These are phyloP conservation scores for Dexiosoma caninum DNA, from an alignment of 2,888 invertebrate genomes.

Conservation along the genomic window DNA sequence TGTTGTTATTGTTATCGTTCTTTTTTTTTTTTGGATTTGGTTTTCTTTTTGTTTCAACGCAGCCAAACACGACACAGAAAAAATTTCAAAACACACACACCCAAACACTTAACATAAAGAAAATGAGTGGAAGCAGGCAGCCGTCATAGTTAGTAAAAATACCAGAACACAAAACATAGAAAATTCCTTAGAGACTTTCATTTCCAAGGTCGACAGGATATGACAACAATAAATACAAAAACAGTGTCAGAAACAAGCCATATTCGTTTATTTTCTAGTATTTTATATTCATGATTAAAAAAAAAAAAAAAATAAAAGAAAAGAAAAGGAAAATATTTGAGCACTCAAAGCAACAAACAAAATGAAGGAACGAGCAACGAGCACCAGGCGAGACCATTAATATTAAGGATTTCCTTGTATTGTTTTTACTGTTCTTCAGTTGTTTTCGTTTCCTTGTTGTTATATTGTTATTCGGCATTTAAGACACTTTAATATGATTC, in stretches of 20 bases:
- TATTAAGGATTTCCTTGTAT: slow-evolving; percentile 60
- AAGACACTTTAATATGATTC: slow-evolving; percentile 33
- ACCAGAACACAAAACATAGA: not conserved
- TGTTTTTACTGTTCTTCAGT: not conserved
- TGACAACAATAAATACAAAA: slow-evolving; percentile 46
- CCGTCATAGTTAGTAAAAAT: slow-evolving; percentile 21
- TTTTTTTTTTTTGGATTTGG: not conserved
- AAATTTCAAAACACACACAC: not conserved
- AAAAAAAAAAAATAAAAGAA: too few species aligned
- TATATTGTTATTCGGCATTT: not conserved
- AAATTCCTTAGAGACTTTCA: slow-evolving; percentile 50
- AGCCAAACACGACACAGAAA: slow-evolving; percentile 41
- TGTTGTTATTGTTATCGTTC: not conserved
- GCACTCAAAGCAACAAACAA: not conserved
- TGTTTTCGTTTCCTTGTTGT: slow-evolving; percentile 11
- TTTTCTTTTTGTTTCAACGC: slow-evolving; percentile 28
- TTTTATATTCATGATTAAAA: slow-evolving; percentile 40
- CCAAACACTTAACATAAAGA: not conserved
- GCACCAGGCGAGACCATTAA: slow-evolving; percentile 63
- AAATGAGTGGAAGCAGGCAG: slow-evolving; percentile 12
- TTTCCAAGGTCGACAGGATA: slow-evolving; percentile 58
- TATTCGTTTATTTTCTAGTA: slow-evolving; percentile 1
- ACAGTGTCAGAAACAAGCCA: slow-evolving; percentile 5
- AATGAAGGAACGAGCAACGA: slow-evolving; percentile 36
- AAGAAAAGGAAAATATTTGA: slow-evolving; percentile 2